Evolutionary conservation across 1,140 invertebrate species (phyloP), one percentile per base, ranked within the genome.

Genomic region (Tetranychus urticae): DNA sequence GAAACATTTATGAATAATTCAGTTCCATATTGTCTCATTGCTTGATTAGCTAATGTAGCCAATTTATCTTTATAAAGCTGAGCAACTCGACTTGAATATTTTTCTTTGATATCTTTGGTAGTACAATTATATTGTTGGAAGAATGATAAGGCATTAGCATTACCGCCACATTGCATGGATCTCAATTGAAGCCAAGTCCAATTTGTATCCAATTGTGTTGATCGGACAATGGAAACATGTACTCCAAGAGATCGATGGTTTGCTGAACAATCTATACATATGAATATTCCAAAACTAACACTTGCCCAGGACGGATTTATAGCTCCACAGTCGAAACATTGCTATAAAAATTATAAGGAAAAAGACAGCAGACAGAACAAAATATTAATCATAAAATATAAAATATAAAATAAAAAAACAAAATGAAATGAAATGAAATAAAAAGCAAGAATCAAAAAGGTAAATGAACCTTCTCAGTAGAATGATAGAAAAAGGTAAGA

Each of bases 221-320:
- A 97, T 33, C 90, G 75, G 31, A 98, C 92, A 75, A 97, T 97
- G 7, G 89, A 89, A 52, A 98, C 74, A 75, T 98, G 94, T 60
- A 97, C 93, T 56, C 96, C 96, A 33, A 99, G 78, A 94, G 23
- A 23, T 23, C 23, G 23, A 23, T 23, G 23, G 23, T 23, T 23
- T 23, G 23, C 23, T 23, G 23, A 98, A 72, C 96, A 99, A 72
- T 99, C 94, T 68, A 99, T 88, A 74, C 96, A 99, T 66, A 99
- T 84, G 72, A 99, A 98, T 47, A 99, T 85, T n/a, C 96, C 96
- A 76, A 96, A 99, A 48, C 94, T 99, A 45, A 98, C 88, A 68
- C 89, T 94, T 52, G 92, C 86, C 96, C 96, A 99, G 69, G 93
- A 97, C 68, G 96, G 94, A 76, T 96, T 97, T 73, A 90, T 94